Percentiles rank a stretch among this genome's conserved stretches.
phyloP scores from a whole-genome alignment of 1,140 invertebrate genomes.

The Aphis gossypii region DNA sequence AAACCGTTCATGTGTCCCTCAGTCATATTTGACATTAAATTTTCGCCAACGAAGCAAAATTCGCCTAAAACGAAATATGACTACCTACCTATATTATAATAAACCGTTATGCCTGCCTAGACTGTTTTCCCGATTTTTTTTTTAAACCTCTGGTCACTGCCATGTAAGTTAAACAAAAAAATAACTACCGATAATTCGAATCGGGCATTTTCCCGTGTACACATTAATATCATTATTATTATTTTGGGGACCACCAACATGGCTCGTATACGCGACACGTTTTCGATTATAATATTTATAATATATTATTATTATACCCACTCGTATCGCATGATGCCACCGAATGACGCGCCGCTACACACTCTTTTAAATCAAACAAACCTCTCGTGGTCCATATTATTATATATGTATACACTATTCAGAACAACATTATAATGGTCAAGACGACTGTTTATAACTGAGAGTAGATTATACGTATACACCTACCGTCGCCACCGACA shows the following conservation, averaged over 20 bases:
- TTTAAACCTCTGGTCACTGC: background rate
- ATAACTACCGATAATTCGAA: background rate
- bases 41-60: background rate
- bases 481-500: background rate
- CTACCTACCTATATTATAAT: background rate
- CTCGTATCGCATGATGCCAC: conserved; percentile 1
- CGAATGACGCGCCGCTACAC: background rate
- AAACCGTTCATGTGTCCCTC: background rate
- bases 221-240: background rate
- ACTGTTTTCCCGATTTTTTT: background rate
- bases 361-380: conserved; percentile 11
- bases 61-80: background rate
- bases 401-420: background rate
- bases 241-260: conserved; percentile 3
- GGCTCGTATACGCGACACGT: background rate
- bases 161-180: background rate
- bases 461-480: conserved; percentile 4
- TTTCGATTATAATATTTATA: conserved; percentile 7
- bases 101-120: background rate
- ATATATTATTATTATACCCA: conserved; percentile 5
- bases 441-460: background rate
- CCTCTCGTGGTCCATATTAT: background rate
- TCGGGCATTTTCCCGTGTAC: background rate
- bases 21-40: background rate
- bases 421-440: background rate